phyloP scores from a whole-genome alignment of 2,113 vertebrate species.

The Syrrhaptes paradoxus region DNA sequence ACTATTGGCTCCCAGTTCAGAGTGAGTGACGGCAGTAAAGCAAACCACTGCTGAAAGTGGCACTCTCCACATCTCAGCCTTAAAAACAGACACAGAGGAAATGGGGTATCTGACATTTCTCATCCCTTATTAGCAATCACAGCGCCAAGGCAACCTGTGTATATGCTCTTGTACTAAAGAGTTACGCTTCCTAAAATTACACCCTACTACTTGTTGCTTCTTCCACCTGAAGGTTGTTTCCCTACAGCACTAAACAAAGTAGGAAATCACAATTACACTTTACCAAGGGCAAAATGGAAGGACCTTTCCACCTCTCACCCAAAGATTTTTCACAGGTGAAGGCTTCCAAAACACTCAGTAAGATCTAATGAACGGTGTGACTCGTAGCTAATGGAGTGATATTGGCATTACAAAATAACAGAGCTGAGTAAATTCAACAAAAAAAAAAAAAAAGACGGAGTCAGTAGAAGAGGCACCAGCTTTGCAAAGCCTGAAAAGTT shows the following conservation, averaged over 20 bases:
- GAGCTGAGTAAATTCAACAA: neutral
- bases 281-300: neutral
- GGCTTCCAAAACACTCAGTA: neutral
- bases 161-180: neutral
- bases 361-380: neutral
- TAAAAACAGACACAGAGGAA: neutral
- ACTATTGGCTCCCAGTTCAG: neutral
- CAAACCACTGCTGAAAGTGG: neutral
- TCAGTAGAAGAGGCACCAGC: neutral
- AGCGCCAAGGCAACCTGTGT: neutral
- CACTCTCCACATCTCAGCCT: neutral
- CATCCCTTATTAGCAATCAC: neutral
- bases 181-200: neutral
- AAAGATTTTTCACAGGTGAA: neutral
- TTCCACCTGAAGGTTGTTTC: neutral
- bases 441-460: neutral
- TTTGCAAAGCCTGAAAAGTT: neutral
- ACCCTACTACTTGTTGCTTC: neutral
- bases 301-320: neutral
- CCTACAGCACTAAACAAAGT: neutral
- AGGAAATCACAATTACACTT: neutral
- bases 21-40: neutral
- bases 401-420: neutral
- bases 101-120: neutral
- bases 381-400: neutral